Percentiles rank a stretch among this genome's conserved stretches.
Evolutionary conservation across 1,140 invertebrate species (phyloP).

Genomic region (Drosophila nannoptera): DNA sequence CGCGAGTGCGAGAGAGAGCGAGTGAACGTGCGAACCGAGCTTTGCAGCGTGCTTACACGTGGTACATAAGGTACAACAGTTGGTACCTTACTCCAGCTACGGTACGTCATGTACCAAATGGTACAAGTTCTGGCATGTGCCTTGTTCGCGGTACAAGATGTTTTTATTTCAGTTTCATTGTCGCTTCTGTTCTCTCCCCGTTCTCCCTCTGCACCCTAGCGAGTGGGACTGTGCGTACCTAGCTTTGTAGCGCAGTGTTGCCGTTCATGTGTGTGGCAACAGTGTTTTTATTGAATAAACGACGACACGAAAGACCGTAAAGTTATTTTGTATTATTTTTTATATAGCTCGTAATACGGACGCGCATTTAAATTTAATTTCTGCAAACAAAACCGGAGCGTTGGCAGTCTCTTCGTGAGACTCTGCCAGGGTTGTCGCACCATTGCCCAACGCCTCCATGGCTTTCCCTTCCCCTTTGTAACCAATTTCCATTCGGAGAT

Average conservation of each 20-base stretch:
- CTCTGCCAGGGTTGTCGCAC: conserved; percentile 31
- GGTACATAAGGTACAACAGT: too few species aligned
- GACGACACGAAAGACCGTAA: conserved; percentile 53
- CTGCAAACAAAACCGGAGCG: conserved; percentile 51
- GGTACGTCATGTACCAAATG: too few species aligned
- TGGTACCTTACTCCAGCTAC: too few species aligned
- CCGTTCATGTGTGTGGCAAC: conserved; percentile 46
- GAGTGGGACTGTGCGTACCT: conserved; percentile 18
- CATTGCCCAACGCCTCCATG: background rate
- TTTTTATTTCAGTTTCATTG: too few species aligned
- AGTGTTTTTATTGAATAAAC: conserved; percentile 70
- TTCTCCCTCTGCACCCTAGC: background rate
- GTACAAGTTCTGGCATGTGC: too few species aligned
- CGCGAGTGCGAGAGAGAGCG: too few species aligned
- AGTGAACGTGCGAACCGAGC: conserved; percentile 21
- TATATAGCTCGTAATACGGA: conserved; percentile 47
- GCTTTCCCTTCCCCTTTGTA: background rate
- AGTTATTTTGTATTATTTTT: conserved; percentile 46
- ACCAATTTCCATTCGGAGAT: background rate
- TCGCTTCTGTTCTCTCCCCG: too few species aligned
- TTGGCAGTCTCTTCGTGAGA: conserved; percentile 33
- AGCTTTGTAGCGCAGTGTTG: conserved; percentile 59
- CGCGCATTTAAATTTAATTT: conserved; percentile 51
- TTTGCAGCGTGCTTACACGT: too few species aligned
- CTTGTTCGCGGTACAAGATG: too few species aligned